Conservation (phyloP, 2,113 vertebrate species). For the Phylloscopus trochilus region DNA sequence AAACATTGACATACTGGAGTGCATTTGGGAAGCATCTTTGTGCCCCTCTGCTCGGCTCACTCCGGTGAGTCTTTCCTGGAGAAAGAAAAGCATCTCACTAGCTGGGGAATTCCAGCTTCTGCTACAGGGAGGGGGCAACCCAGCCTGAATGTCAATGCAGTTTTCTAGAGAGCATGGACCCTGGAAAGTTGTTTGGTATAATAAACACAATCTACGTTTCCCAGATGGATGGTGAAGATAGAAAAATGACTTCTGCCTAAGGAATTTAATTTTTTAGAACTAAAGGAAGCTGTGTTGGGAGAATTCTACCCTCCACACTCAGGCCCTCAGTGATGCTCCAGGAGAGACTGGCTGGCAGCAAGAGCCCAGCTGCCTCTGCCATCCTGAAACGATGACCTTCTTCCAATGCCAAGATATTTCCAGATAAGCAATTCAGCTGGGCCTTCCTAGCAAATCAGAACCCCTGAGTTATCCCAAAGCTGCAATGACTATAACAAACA, state of each 20-base stretch:
- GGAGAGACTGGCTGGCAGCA: background rate
- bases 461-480: background rate
- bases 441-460: background rate
- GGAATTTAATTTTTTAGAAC: background rate
- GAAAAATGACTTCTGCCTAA: background rate
- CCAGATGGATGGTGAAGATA: background rate
- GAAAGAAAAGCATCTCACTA: background rate
- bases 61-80: background rate
- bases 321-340: background rate
- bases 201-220: background rate
- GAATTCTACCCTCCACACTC: background rate
- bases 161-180: background rate
- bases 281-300: background rate
- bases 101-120: background rate
- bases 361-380: background rate
- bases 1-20: background rate
- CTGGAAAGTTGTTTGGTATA: background rate
- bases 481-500: background rate
- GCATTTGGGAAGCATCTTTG: background rate
- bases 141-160: background rate
- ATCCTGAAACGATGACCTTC: background rate
- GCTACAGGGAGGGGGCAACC: background rate
- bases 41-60: background rate
- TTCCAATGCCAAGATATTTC: background rate
- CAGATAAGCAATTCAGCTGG: background rate